Percentiles rank a stretch among this genome's conserved stretches.
Conservation (phyloP, 2,797 vertebrate species). For the Anabas testudineus region DNA sequence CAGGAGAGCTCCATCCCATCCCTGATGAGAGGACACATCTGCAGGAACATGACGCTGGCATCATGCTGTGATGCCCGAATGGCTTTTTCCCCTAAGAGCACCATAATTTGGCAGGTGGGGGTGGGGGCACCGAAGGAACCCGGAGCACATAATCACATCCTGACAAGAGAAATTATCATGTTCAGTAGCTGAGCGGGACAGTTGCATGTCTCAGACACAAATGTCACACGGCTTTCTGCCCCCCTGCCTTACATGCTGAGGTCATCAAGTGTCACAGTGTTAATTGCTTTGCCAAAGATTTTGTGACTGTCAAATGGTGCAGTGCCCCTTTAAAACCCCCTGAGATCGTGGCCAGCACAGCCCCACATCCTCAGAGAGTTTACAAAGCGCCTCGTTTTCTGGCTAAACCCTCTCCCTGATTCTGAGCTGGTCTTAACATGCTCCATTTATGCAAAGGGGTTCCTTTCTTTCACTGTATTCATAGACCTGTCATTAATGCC, state of each 20-base stretch:
- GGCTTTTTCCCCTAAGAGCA: conserved; percentile 42
- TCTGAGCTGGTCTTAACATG: conserved; percentile 21
- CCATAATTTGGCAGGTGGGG: conserved; percentile 52
- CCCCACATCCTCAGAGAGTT: conserved; percentile 27
- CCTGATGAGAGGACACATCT: conserved; percentile 17
- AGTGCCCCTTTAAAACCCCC: conserved; percentile 35
- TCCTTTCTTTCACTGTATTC: conserved; percentile 45
- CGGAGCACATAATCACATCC: conserved; percentile 74
- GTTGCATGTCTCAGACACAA: conserved; percentile 58
- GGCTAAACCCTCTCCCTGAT: conserved; percentile 15
- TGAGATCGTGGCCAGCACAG: conserved; percentile 29
- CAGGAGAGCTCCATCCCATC: conserved; percentile 7
- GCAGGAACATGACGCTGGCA: conserved; percentile 25
- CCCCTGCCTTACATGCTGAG: conserved; percentile 40
- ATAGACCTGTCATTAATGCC: conserved; percentile 48
- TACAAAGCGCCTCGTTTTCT: conserved; percentile 22
- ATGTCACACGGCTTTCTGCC: conserved; percentile 67
- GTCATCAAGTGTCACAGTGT: conserved; percentile 56
- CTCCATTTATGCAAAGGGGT: conserved; percentile 41
- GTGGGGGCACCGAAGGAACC: conserved; percentile 23
- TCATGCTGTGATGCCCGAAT: conserved; percentile 49
- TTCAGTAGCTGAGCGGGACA: conserved; percentile 58
- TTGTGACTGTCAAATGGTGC: conserved; percentile 33
- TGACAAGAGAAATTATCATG: conserved; percentile 73
- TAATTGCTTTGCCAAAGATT: conserved; percentile 67